Evolutionary conservation across 2,888 invertebrate genomes (phyloP).

Genomic region (Diabrotica balteata): DNA sequence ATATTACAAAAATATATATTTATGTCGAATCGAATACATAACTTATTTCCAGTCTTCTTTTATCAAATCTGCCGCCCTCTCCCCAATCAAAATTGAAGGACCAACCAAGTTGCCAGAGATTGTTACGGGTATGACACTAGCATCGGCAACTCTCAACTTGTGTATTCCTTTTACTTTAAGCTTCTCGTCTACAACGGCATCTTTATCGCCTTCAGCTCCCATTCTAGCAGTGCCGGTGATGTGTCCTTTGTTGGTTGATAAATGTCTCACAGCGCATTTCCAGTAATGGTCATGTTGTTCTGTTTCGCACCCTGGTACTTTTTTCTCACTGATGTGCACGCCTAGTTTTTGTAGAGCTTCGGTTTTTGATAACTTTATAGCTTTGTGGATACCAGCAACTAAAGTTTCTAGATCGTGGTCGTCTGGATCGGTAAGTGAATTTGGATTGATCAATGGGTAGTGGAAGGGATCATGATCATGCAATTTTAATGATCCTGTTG

Average conservation of each 20-base stretch:
- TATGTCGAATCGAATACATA: not conserved
- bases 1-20: conserved; percentile 3
- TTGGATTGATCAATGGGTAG: conserved; percentile 79
- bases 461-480: conserved; percentile 76
- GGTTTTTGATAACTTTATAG: conserved; percentile 67
- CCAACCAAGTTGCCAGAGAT: conserved; percentile 74
- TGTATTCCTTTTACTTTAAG: conserved; percentile 68
- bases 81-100: conserved; percentile 74
- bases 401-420: conserved; percentile 68
- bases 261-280: conserved; percentile 65
- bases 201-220: conserved; percentile 69
- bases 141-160: conserved; percentile 70
- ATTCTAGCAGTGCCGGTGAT: conserved; percentile 71
- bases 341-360: conserved; percentile 68
- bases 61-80: conserved; percentile 73
- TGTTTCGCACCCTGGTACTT: conserved; percentile 62
- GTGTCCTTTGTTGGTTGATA: conserved; percentile 46
- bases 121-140: conserved; percentile 71
- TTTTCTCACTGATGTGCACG: conserved; percentile 54
- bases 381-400: conserved; percentile 65
- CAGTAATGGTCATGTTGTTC: conserved; percentile 71
- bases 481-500: conserved; percentile 74
- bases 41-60: conserved; percentile 58
- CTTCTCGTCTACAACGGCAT: conserved; percentile 70
- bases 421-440: conserved; percentile 73